Percentiles rank a stretch among this genome's conserved stretches.
Evolutionary conservation across 2,113 vertebrate species (phyloP).

Genomic region (Malurus alboscapulatus): DNA sequence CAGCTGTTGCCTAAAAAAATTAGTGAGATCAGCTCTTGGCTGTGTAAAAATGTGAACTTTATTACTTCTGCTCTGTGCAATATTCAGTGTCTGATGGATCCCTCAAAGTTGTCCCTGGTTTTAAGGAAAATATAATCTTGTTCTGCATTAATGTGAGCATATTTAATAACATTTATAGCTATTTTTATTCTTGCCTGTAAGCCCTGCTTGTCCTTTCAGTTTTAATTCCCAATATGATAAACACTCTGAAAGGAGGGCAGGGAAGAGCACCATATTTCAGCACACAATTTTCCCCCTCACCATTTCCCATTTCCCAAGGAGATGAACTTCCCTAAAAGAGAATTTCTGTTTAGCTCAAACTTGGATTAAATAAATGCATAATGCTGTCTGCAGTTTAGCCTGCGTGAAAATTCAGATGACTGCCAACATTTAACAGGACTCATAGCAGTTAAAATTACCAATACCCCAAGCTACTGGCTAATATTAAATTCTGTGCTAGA

Average conservation of each 20-base stretch:
- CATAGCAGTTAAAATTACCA: not conserved
- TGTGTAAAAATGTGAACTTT: not conserved
- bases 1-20: not conserved
- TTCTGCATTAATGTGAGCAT: not conserved
- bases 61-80: not conserved
- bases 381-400: not conserved
- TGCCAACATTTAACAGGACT: not conserved
- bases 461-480: not conserved
- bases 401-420: not conserved
- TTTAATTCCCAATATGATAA: not conserved
- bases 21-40: not conserved
- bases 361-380: not conserved
- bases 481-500: not conserved
- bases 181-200: not conserved
- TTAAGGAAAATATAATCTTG: not conserved
- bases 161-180: not conserved
- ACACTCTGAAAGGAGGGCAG: not conserved
- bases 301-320: not conserved
- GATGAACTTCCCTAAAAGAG: not conserved
- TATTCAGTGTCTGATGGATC: not conserved
- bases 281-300: fast-evolving
- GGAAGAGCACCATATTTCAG: not conserved
- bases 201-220: not conserved
- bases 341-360: not conserved
- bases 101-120: not conserved